These are phyloP conservation scores for Hoplias malabaricus DNA, from an alignment of 2,113 vertebrate species.

Conservation along the genomic window DNA sequence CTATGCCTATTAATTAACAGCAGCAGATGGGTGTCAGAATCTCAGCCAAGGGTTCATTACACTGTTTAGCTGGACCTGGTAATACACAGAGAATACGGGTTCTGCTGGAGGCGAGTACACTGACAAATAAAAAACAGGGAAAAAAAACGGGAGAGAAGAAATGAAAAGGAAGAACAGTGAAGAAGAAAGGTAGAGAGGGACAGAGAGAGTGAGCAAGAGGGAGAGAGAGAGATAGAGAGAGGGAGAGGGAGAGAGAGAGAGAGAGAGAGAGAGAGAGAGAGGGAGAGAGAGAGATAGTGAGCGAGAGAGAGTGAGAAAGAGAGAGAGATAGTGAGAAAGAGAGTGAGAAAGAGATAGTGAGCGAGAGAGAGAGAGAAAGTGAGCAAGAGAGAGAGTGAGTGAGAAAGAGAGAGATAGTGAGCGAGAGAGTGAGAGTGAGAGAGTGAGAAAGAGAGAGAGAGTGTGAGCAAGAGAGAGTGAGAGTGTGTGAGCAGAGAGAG, in stretches of 20 bases:
- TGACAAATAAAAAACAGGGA: background rate
- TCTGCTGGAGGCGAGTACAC: background rate
- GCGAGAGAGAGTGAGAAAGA: background rate
- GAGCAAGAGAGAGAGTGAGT: background rate
- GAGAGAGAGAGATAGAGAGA: background rate
- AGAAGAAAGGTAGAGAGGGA: background rate
- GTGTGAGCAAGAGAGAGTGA: background rate
- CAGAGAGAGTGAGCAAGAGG: background rate
- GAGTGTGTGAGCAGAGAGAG: too few relatives aligned
- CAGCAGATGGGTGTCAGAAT: background rate
- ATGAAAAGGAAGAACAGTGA: background rate
- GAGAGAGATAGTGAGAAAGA: too few relatives aligned
- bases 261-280: background rate
- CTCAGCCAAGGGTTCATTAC: conserved; percentile 3
- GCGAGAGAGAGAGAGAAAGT: background rate
- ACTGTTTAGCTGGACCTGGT: background rate
- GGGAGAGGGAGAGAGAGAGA: background rate
- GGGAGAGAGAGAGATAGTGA: background rate
- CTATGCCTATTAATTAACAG: conserved; percentile 21
- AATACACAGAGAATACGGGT: background rate
- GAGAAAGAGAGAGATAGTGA: too few relatives aligned
- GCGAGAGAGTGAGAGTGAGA: background rate
- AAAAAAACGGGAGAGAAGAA: background rate
- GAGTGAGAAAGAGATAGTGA: background rate
- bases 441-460: too few relatives aligned